These are phyloP conservation scores for Lycocerus yunnanus DNA, from an alignment of 2,888 invertebrate genomes.

Conservation along the genomic window DNA sequence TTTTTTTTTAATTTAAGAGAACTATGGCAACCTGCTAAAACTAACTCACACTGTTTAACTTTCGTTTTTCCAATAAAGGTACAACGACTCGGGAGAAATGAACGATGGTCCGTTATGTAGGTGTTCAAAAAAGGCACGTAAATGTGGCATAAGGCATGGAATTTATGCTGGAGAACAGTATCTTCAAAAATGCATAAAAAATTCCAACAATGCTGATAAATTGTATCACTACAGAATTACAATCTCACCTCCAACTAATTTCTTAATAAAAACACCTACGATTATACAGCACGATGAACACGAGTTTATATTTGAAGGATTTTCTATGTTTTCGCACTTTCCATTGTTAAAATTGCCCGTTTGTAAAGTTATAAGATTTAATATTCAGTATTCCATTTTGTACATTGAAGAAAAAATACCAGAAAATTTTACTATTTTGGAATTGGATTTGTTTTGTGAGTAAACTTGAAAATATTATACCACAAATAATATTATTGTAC, in stretches of 20 bases:
- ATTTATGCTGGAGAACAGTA: constrained; percentile 90
- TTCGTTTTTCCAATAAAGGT: constrained; percentile 56
- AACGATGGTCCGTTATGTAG: constrained; percentile 97
- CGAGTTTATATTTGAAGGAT: constrained; percentile 97
- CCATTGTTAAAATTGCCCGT: constrained; percentile 85
- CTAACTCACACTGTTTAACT: not conserved
- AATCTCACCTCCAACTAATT: constrained; percentile 86
- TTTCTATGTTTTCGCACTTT: constrained; percentile 93
- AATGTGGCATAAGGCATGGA: constrained; percentile 92
- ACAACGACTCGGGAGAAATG: constrained; percentile 97
- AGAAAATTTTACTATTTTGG: constrained; percentile 87
- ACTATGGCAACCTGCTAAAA: not conserved
- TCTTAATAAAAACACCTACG: constrained; percentile 89
- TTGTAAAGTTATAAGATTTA: constrained; percentile 91
- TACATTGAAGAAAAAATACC: constrained; percentile 91
- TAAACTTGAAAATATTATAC: constrained; percentile 28
- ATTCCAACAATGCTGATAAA: constrained; percentile 80
- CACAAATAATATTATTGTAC: not conserved
- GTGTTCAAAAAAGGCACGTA: constrained; percentile 88
- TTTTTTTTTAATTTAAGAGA: not conserved
- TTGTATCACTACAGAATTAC: constrained; percentile 89
- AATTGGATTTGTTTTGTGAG: constrained; percentile 87
- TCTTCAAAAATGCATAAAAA: constrained; percentile 72
- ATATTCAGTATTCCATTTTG: constrained; percentile 92
- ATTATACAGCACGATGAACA: constrained; percentile 92